phyloP scores from a whole-genome alignment of 2,113 vertebrate genomes.

The Ia io region DNA sequence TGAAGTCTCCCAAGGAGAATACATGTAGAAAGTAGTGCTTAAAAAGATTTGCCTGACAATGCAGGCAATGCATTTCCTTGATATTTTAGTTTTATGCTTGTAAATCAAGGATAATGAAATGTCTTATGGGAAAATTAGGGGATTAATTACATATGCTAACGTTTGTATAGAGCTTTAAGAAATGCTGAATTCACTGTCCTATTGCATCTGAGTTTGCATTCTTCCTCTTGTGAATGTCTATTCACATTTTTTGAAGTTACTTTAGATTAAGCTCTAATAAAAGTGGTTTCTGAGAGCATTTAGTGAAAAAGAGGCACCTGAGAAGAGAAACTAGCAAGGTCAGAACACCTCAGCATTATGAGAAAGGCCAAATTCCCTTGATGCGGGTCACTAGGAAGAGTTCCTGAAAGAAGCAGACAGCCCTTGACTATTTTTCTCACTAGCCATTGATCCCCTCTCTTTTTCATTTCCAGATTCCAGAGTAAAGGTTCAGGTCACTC shows the following conservation, averaged over 20 bases:
- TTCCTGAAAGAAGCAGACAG: background rate
- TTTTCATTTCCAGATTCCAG: background rate
- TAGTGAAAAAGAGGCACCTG: background rate
- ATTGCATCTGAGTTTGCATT: slow-evolving; percentile 38
- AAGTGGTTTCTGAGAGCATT: background rate
- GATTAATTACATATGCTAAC: slow-evolving; percentile 55
- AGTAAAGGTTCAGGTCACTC: background rate
- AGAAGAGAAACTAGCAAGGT: background rate
- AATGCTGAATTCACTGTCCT: slow-evolving; percentile 17
- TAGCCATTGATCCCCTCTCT: background rate
- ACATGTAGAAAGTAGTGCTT: background rate
- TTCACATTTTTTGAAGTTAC: background rate
- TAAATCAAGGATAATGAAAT: slow-evolving; percentile 64
- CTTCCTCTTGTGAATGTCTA: background rate
- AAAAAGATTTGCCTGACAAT: slow-evolving; percentile 4
- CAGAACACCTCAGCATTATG: background rate
- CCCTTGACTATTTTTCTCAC: background rate
- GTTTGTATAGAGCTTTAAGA: slow-evolving; percentile 65
- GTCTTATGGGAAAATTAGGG: slow-evolving; percentile 48
- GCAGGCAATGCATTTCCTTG: background rate
- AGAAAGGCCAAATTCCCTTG: background rate
- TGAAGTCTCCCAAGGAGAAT: background rate
- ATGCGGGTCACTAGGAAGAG: background rate
- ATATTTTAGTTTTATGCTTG: slow-evolving; percentile 27
- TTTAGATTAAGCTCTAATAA: background rate